Evolutionary conservation across 2,797 vertebrate genomes (phyloP).

Genomic region (Eutrigla gurnardus): DNA sequence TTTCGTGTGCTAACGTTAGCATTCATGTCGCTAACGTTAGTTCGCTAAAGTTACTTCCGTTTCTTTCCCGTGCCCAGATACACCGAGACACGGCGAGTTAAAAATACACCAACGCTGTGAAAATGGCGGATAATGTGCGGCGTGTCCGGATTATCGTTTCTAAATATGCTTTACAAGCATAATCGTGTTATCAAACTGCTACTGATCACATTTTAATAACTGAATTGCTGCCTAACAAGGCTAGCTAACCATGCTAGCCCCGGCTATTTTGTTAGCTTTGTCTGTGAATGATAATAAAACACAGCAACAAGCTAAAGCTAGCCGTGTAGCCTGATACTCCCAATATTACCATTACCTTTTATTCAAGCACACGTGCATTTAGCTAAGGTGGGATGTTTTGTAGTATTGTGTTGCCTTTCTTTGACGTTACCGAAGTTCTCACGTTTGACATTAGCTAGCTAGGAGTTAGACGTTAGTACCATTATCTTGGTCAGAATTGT

Average conservation of each 20-base stretch:
- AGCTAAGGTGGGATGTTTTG: background rate
- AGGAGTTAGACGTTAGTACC: background rate
- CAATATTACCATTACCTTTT: no score
- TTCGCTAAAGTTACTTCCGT: conserved; percentile 80
- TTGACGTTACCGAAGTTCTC: background rate
- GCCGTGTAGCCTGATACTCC: conserved; percentile 5
- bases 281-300: background rate
- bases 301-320: conserved; percentile 1
- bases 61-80: conserved; percentile 41
- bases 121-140: conserved; percentile 45
- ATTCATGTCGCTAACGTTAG: conserved; percentile 53
- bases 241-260: conserved; percentile 45
- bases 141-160: background rate
- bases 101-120: conserved; percentile 53
- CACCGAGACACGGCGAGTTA: conserved; percentile 57
- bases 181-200: background rate
- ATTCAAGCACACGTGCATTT: background rate
- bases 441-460: background rate
- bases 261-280: conserved; percentile 55
- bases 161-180: background rate
- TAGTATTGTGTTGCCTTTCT: background rate
- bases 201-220: background rate
- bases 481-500: background rate
- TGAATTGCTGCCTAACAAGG: conserved; percentile 29
- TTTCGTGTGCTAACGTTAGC: conserved; percentile 59